Evolutionary conservation across 2,113 vertebrate genomes (phyloP).

Genomic region (Tyto alba): DNA sequence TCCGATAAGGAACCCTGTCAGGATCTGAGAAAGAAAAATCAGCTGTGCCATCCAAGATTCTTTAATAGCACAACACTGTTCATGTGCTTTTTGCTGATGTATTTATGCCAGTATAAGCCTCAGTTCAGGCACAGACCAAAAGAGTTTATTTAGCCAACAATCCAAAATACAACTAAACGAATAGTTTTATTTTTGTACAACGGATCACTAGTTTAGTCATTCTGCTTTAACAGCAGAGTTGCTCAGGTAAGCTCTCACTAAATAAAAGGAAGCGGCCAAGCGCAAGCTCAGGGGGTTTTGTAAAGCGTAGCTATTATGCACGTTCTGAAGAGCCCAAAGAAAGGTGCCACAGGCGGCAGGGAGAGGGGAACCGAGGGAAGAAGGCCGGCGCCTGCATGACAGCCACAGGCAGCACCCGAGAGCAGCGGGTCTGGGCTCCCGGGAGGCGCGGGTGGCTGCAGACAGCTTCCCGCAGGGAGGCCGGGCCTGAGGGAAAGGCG

Average conservation of each 20-base stretch:
- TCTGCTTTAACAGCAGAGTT: rapidly evolving
- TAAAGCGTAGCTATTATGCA: rapidly evolving
- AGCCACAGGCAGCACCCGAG: neutral
- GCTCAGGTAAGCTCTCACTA: neutral
- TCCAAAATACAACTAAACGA: neutral
- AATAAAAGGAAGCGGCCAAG: neutral
- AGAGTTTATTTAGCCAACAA: neutral
- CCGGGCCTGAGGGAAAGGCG: neutral
- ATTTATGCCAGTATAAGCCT: neutral
- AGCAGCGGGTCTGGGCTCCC: neutral
- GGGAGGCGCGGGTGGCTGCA: too few species aligned
- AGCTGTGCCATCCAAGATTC: too few species aligned
- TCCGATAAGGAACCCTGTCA: neutral
- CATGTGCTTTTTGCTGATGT: neutral
- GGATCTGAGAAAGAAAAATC: neutral
- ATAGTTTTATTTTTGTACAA: neutral
- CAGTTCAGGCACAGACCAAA: neutral
- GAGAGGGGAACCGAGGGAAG: too few species aligned
- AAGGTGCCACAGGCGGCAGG: neutral
- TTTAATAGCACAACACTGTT: neutral
- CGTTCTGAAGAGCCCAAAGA: neutral
- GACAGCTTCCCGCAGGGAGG: neutral
- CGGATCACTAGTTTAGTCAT: neutral
- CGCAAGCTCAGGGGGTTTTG: too few species aligned
- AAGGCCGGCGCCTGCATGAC: neutral